Evolutionary conservation across 2,113 vertebrate genomes (phyloP), one percentile per base, ranked within the genome.

Genomic region (Catharus fuscescens): DNA sequence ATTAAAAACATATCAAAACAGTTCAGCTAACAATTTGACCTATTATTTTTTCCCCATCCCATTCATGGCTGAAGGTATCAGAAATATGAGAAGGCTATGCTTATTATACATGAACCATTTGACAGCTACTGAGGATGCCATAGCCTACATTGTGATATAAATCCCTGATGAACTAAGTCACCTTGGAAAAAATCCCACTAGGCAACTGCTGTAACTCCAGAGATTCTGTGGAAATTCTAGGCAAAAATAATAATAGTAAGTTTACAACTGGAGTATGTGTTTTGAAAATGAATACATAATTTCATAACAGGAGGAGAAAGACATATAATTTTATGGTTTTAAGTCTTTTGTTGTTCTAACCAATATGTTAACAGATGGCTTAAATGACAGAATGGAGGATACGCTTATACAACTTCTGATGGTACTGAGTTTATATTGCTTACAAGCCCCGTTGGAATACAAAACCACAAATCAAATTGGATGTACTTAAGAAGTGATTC

Each of bases 101-200:
- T 81, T 96, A 26, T 32, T 97, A 45, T 47, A 38, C 61, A 71
- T 96, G 66, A 95, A 56, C 31, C 54, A 81, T 67, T 71, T 97
- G 74, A 84, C 71, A 74, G 72, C 88, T 54, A 71, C 79, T 67
- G 83, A 88, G 53, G 34, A 92, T n/a, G 94, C 90, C 61, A 93
- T 95, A 82, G 89, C 70, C 44, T 65, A 65, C 50, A 71, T 90
- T 80, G 62, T 97, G n/a, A 88, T 65, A 59, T 90, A 90, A 88
- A 34, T 97, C 36, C 92, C 93, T 44, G 40, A 67, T 4, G n/a
- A 95, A 66, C 76, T 76, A 50, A 64, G 72, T 9, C 21, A 95
- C 73, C 88, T 95, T 67, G 74, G 74, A 97, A 92, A 95, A 97
- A 95, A 94, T 96, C 54, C 80, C 91, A 7, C 48, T 87, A 40